Percentiles rank a stretch among this genome's conserved stretches.
These are phyloP conservation scores for Dasyprocta punctata DNA, from an alignment of 2,113 vertebrate genomes.

Conservation along the genomic window DNA sequence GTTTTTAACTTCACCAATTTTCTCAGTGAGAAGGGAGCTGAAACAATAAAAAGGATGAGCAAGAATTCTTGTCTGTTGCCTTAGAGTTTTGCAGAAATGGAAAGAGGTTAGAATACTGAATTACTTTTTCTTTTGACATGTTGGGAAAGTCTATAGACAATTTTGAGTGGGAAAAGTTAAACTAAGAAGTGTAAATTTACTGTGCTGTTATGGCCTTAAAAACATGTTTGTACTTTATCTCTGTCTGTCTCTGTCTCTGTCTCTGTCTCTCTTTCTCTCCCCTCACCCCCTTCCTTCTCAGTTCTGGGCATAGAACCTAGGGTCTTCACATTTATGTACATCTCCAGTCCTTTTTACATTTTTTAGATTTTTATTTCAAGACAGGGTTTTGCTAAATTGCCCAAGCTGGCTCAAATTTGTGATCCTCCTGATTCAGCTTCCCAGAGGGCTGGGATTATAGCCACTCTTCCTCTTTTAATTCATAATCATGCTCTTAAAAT, in stretches of 20 bases:
- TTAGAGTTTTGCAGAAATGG: slow-evolving; percentile 41
- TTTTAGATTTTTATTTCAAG: too few relatives aligned
- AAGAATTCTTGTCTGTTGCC: background rate
- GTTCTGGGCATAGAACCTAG: too few relatives aligned
- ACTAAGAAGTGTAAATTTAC: slow-evolving; percentile 69
- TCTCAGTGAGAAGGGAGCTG: slow-evolving; percentile 24
- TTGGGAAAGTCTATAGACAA: slow-evolving; percentile 56
- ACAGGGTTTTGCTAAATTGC: too few relatives aligned
- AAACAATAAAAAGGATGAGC: background rate
- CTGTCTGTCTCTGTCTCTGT: background rate
- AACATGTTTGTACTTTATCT: background rate
- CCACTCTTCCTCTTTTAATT: too few relatives aligned
- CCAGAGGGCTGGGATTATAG: too few relatives aligned
- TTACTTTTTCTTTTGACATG: slow-evolving; percentile 50
- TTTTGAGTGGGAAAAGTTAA: slow-evolving; percentile 63
- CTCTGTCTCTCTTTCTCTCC: background rate
- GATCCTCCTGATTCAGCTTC: too few relatives aligned
- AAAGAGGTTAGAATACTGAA: slow-evolving; percentile 6
- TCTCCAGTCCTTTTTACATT: too few relatives aligned
- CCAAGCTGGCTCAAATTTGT: too few relatives aligned
- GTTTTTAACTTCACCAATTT: slow-evolving; percentile 57
- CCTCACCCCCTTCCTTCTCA: too few relatives aligned
- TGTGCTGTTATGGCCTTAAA: slow-evolving; percentile 57
- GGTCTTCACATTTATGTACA: too few relatives aligned
- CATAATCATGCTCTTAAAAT: too few relatives aligned